phyloP scores from a whole-genome alignment of 2,113 vertebrate species.

The Buteo buteo region DNA sequence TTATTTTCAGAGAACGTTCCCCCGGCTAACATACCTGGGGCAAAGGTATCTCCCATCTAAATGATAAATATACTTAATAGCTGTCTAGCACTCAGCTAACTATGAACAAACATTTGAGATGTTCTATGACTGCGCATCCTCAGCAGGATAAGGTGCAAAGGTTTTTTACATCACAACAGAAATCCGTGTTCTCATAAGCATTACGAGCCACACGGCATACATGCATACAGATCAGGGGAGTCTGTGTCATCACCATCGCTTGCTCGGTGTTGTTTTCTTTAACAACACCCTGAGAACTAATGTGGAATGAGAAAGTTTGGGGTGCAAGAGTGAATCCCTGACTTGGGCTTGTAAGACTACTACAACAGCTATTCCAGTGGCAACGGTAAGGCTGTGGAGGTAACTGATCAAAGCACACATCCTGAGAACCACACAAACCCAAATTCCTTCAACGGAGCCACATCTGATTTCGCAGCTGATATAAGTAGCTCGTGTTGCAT shows the following conservation, averaged over 20 bases:
- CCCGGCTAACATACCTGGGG: neutral
- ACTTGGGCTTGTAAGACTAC: neutral
- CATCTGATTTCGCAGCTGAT: neutral
- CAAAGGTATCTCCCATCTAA: neutral
- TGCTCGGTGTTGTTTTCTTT: too few relatives aligned
- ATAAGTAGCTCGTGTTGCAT: accelerated
- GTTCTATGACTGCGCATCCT: neutral
- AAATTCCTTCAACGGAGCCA: neutral
- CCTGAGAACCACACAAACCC: neutral
- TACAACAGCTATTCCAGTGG: neutral
- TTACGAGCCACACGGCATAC: neutral
- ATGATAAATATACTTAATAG: neutral
- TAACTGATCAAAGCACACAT: accelerated
- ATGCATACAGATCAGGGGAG: neutral
- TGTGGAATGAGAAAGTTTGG: neutral
- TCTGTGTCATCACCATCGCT: accelerated
- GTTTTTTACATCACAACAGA: neutral
- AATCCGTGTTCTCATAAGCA: neutral
- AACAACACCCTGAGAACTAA: neutral
- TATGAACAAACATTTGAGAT: accelerated
- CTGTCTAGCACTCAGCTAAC: neutral
- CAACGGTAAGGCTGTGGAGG: neutral
- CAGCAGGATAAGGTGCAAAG: accelerated
- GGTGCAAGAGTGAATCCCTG: neutral
- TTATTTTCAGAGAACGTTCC: neutral